Base-by-base conservation (phyloP, 2,888 invertebrate genomes). In the Dioctria rufipes region DNA sequence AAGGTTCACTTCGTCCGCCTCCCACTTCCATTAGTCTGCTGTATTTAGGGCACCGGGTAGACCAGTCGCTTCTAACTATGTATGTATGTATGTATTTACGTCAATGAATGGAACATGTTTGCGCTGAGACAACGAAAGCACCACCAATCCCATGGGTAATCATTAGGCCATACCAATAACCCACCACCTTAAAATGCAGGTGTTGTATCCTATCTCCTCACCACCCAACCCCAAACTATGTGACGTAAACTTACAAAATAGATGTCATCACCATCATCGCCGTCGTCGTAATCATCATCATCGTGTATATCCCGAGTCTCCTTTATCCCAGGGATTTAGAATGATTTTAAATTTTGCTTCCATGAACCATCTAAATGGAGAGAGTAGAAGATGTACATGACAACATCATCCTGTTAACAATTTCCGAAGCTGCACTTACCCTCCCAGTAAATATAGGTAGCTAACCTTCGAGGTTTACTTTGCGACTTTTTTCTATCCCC, bases 121-220 rank as follows among this genome's bases (percentile, higher is more conserved):
- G 54, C 3, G 54, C 2, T 54, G 54, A 1, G 6, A 54, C 54
- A n/a, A 54, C n/a, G 54, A 54, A 54, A 54, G 54, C 54, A 54
- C 54, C 54, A 54, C 54, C 54, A 11, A n/a, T 54, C 54, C 54
- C 54, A 54, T 11, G 54, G 54, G 54, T 54, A 54, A 54, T 54
- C 54, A 54, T 54, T 54, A 54, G 54, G 3, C 54, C 54, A 11
- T 54, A 25, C 25, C 25, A 25, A 25, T 25, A 2, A 25, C 25
- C 25, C 25, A 25, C 25, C 25, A 25, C 25, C 25, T 25, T 25
- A 25, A 25, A 25, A 25, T 25, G 25, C 25, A 25, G 25, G 25
- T 25, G 25, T 25, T 25, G 25, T 25, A 25, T 25, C 54, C 54
- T 0, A n/a, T 54, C 2, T 5, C 49, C 9, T 1, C 2, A 2